A percentile compares a stretch with the other conserved stretches of the same genome.
Evolutionary conservation across 2,113 vertebrate species (phyloP).

Genomic region (Chaetodon auriga): DNA sequence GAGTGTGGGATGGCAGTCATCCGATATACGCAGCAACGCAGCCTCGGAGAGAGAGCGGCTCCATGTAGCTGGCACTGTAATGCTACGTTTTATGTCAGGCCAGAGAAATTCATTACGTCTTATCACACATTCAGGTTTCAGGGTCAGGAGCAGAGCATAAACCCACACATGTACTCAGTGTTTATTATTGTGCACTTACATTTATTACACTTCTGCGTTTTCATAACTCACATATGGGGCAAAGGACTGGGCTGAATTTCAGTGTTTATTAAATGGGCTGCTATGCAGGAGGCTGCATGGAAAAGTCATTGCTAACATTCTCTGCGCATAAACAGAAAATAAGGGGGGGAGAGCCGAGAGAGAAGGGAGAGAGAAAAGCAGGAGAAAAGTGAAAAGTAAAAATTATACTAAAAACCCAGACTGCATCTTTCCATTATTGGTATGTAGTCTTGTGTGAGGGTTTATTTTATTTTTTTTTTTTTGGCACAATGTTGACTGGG

Average conservation of each 20-base stretch:
- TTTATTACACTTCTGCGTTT: slow-evolving; percentile 58
- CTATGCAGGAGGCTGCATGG: slow-evolving; percentile 39
- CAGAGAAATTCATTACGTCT: slow-evolving; percentile 75
- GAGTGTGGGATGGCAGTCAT: slow-evolving; percentile 43
- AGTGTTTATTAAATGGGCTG: slow-evolving; percentile 53
- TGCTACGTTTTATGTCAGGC: slow-evolving; percentile 69
- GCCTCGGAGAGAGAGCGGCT: slow-evolving; percentile 16
- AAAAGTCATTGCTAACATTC: slow-evolving; percentile 50
- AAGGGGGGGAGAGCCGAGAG: background rate
- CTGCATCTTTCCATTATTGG: background rate
- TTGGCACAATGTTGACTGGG: background rate
- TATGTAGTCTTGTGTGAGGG: background rate
- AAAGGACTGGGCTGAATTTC: slow-evolving; percentile 43
- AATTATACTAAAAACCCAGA: background rate
- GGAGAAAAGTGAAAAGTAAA: background rate
- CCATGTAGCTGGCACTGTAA: slow-evolving; percentile 60
- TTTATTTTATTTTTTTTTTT: background rate
- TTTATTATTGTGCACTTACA: slow-evolving; percentile 70
- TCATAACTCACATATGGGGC: slow-evolving; percentile 48
- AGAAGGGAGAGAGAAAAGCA: background rate
- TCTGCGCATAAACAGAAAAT: slow-evolving; percentile 16
- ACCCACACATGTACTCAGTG: slow-evolving; percentile 60
- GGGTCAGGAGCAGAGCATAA: slow-evolving; percentile 56
- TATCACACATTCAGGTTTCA: slow-evolving; percentile 74
- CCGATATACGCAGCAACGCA: slow-evolving; percentile 17